phyloP scores from a whole-genome alignment of 1,140 invertebrate genomes.

The Teleopsis dalmanni region DNA sequence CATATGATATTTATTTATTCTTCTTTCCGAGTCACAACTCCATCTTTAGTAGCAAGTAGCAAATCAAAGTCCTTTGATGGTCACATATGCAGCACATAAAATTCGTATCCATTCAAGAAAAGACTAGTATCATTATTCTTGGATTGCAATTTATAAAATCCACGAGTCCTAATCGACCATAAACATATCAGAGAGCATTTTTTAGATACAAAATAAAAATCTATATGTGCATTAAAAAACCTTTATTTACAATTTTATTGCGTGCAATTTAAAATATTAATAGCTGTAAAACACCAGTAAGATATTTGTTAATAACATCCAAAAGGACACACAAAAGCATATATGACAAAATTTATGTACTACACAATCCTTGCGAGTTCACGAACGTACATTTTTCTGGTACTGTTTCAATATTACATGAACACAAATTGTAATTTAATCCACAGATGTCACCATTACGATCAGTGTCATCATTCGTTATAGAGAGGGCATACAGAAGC shows the following conservation, averaged over 20 bases:
- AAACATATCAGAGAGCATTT: conserved; percentile 35
- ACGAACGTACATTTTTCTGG: background rate
- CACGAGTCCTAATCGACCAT: conserved; percentile 32
- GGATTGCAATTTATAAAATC: too few relatives aligned
- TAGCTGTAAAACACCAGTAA: conserved; percentile 22
- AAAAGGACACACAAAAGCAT: conserved; percentile 1
- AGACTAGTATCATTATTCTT: too few relatives aligned
- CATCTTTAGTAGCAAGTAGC: too few relatives aligned
- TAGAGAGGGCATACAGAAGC: background rate
- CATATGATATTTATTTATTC: too few relatives aligned
- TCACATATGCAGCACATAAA: too few relatives aligned
- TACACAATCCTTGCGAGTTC: background rate
- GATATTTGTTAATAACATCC: conserved; percentile 8
- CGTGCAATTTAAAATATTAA: conserved; percentile 34
- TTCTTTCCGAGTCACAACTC: too few relatives aligned
- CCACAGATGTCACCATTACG: conserved; percentile 45
- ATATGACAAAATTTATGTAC: background rate
- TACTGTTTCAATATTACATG: conserved; percentile 38
- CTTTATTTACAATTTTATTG: conserved; percentile 34
- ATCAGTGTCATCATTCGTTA: conserved; percentile 19
- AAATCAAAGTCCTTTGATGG: too few relatives aligned
- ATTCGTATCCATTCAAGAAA: too few relatives aligned
- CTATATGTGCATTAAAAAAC: conserved; percentile 4
- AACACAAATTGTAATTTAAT: conserved; percentile 46
- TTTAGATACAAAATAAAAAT: background rate